Percentiles rank a stretch among this genome's conserved stretches.
Conservation (phyloP, 2,888 invertebrate genomes). For the Atherix ibis region DNA sequence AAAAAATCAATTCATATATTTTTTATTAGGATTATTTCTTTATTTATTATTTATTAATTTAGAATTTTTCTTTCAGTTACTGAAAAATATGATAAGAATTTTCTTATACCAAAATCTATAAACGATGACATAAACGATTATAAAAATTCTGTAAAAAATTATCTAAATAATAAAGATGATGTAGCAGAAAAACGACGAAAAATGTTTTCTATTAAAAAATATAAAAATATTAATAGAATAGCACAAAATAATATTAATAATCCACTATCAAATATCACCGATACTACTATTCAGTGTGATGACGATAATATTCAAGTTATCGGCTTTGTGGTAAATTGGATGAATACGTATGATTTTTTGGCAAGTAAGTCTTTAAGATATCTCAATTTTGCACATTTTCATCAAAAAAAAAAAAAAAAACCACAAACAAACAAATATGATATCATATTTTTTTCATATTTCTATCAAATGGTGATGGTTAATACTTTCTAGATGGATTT, state of each 20-base stretch:
- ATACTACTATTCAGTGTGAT: conserved; percentile 2
- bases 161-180: conserved; percentile 9
- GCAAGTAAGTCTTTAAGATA: conserved; percentile 46
- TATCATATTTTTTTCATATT: too few species aligned
- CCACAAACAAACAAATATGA: too few species aligned
- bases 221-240: background rate
- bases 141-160: conserved; percentile 10
- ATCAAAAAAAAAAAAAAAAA: too few species aligned
- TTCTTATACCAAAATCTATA: conserved; percentile 10
- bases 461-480: too few species aligned
- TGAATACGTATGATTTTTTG: conserved; percentile 49
- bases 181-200: conserved; percentile 4
- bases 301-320: conserved; percentile 33
- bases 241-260: background rate
- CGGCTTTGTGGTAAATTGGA: conserved; percentile 55
- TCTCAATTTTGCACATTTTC: too few species aligned
- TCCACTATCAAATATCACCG: conserved; percentile 1
- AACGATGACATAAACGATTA: conserved; percentile 10
- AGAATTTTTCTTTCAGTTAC: background rate
- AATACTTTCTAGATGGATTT: too few species aligned
- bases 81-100: conserved; percentile 3
- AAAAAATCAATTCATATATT: too few species aligned
- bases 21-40: too few species aligned
- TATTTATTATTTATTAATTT: too few species aligned
- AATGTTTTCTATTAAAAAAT: background rate